A percentile compares a stretch with the other conserved stretches of the same genome.
Conservation (phyloP, 2,113 vertebrate species). For the Lathamus discolor region DNA sequence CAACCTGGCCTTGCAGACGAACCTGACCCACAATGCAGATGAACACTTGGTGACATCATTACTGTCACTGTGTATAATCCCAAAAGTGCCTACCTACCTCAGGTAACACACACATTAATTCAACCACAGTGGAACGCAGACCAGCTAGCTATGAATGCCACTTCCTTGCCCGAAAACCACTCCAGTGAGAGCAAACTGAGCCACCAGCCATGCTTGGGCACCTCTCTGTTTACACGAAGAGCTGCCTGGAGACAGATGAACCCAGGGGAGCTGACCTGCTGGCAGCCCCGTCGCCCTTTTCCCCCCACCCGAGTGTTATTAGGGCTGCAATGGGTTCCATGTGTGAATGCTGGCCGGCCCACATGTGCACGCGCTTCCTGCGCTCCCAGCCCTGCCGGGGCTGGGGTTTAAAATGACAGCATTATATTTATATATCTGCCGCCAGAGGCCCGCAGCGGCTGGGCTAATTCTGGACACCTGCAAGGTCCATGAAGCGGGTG, state of each 20-base stretch:
- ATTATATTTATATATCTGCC: not conserved
- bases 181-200: not conserved
- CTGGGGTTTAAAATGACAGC: not conserved
- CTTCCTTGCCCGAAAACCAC: not conserved
- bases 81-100: not conserved
- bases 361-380: not conserved
- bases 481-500: not conserved
- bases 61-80: not conserved
- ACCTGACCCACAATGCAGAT: not conserved
- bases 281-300: not conserved
- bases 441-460: not conserved
- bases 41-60: not conserved
- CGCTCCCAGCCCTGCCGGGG: not conserved
- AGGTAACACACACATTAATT: not conserved
- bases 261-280: not conserved
- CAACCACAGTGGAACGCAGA: not conserved
- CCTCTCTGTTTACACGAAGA: not conserved
- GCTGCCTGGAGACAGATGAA: not conserved
- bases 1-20: not conserved
- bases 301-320: not conserved
- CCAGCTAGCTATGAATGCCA: rapidly evolving
- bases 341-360: not conserved
- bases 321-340: constrained; percentile 30
- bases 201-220: rapidly evolving
- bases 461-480: constrained; percentile 37